Evolutionary conservation across 2,113 vertebrate genomes (phyloP), one percentile per base, ranked within the genome.

Genomic region (Lanius collurio): DNA sequence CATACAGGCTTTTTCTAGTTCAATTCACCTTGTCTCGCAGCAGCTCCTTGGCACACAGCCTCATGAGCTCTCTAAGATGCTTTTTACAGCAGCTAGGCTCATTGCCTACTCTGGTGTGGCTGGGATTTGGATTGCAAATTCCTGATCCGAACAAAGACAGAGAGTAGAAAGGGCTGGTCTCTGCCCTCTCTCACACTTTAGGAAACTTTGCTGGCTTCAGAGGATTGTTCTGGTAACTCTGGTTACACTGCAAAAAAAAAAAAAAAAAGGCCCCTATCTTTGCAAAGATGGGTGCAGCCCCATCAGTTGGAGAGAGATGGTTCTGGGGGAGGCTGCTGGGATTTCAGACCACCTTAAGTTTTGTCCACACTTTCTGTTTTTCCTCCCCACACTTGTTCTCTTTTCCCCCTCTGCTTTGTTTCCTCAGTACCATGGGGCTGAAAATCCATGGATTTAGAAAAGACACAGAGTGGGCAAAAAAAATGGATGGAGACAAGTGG

Each of bases 51-150:
- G 93, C 91, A 95, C 44, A 49, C 56, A 81, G 91, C 81, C 83
- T 92, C 57, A 13, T 26, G 44, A 60, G 8, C 62, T 84, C 64
- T 75, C 59, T 78, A 64, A 86, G 86, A 87, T 75, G 90, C 76
- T 86, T 93, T 82, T 90, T 94, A 81, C 69, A 84, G 90, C 6
- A 5, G 74, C 91, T 79, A 81, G 91, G 83, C 88, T 96, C 60
- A n/a, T 56, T 90, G 79, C 93, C 47, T 85, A 27, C 68, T 50
- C 55, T 96, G 79, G 28, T 86, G 71, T 56, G 37, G 41, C 77
- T 64, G 73, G 57, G 93, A 96, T 96, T 96, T 96, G 93, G 85
- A 79, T 97, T 96, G 90, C 88, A 96, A 96, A 96, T 97, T 93
- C 88, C 65, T 93, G 20, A 64, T 84, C 41, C 3, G 21, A 82